Base-by-base conservation (phyloP, 2,113 vertebrate genomes). In the Bothrops jararaca region DNA sequence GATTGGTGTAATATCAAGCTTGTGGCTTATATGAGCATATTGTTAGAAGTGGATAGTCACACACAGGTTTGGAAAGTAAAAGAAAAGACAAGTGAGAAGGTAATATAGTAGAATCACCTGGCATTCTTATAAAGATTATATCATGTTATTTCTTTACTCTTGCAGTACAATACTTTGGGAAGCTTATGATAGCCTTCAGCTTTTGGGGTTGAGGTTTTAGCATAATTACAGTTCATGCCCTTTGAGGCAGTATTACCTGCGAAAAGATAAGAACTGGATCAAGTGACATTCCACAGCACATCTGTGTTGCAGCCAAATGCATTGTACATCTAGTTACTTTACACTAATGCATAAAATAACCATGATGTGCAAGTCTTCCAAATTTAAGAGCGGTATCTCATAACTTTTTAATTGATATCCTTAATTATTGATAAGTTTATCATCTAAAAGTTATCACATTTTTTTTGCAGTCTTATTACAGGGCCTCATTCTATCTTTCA, bases 171-270 rank as follows among this genome's bases (percentile, higher is more conserved):
- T 94, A 94, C 22, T 93, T 95, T 92, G 93, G 91, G 92, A 94
- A 95, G 91, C 92, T 29, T 95, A 90, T 92, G 92, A 91, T 96
- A 92, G 93, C 92, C 95, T 95, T 96, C 93, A 54, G 93, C 92
- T 95, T 96, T 96, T 92, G 52, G 91, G 94, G 88, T 95, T 92
- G 91, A 94, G 57, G 91, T 96, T 95, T 97, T 96, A 96, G 95
- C 95, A 90, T 97, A 97, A 98, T 98, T 98, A 98, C 96, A 95
- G 96, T 96, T 97, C 95, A 95, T 96, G 95, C 95, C 96, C 95
- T 97, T 92, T 18, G 45, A 93, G 94, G 86, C 95, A 93, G 94
- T 87, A 86, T 97, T 97, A 96, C 96, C 97, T 96, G 92, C 93
- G 96, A 96, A 96, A 97, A 95, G 92, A 95, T 95, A 97, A 95